These are phyloP conservation scores for Eupristina koningsbergeri DNA, from an alignment of 1,140 invertebrate species.

Conservation along the genomic window DNA sequence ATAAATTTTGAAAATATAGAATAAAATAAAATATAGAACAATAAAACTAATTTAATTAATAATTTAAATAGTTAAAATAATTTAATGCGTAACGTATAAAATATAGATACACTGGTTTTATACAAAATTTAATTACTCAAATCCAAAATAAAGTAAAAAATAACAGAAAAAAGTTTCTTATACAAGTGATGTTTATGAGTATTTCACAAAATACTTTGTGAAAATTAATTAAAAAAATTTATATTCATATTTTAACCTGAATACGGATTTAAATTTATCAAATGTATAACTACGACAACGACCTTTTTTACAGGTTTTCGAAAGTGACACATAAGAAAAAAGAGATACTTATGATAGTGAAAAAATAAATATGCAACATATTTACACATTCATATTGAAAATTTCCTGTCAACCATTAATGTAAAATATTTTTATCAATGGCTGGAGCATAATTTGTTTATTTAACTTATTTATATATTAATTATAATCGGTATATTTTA, in stretches of 20 bases:
- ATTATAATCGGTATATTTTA: too few relatives aligned
- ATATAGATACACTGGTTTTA: neutral
- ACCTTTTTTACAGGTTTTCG: conserved; percentile 34
- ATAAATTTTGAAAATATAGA: too few relatives aligned
- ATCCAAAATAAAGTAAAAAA: too few relatives aligned
- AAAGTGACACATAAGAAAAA: conserved; percentile 38
- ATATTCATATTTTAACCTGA: neutral
- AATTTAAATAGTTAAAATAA: too few relatives aligned
- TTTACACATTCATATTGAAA: neutral
- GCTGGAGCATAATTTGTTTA: too few relatives aligned
- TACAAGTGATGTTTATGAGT: neutral
- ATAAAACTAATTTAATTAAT: too few relatives aligned
- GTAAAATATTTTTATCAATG: neutral
- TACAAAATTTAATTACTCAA: neutral
- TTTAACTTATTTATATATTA: too few relatives aligned
- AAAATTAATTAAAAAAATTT: neutral
- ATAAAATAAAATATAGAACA: too few relatives aligned
- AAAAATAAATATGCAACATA: neutral
- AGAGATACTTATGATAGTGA: neutral
- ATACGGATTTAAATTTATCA: conserved; percentile 2
- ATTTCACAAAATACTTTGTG: neutral
- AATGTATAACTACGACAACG: neutral
- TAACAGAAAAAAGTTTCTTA: too few relatives aligned
- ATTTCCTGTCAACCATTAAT: neutral
- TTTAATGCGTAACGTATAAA: too few relatives aligned